These are phyloP conservation scores for Microctenopoma lineatum DNA, from an alignment of 2,797 vertebrate species.

Conservation along the genomic window DNA sequence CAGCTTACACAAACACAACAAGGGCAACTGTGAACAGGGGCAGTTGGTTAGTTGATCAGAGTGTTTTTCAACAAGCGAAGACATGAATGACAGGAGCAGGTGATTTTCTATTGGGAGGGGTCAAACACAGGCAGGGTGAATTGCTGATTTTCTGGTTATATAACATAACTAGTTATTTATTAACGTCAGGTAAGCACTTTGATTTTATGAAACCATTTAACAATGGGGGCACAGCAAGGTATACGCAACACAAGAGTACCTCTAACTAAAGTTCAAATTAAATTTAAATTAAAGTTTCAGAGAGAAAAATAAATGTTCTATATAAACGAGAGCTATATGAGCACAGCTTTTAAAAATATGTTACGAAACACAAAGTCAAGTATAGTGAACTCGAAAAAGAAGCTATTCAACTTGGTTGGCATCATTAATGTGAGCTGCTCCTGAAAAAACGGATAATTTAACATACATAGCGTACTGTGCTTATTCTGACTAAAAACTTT, in stretches of 20 bases:
- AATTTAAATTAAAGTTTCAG: background rate
- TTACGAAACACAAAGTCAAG: constrained; percentile 9
- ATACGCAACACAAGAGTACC: no score
- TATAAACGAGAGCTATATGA: background rate
- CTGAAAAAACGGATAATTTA: background rate
- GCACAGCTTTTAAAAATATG: background rate
- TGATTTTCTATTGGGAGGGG: constrained; percentile 43
- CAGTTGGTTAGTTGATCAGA: background rate
- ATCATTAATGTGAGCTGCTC: background rate
- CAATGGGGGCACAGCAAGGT: background rate
- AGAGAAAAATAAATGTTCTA: background rate
- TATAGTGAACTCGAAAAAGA: background rate
- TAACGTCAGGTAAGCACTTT: constrained; percentile 21
- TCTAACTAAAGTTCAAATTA: background rate
- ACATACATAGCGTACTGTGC: no score
- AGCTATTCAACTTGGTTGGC: background rate
- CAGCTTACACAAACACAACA: background rate
- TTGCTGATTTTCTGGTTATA: constrained; percentile 56
- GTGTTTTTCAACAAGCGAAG: constrained; percentile 26
- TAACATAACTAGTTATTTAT: constrained; percentile 21
- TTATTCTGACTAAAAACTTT: background rate
- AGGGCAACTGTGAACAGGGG: constrained; percentile 3
- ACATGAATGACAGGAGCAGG: constrained; percentile 23
- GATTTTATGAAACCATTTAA: background rate
- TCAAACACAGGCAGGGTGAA: constrained; percentile 51